A percentile compares a stretch with the other conserved stretches of the same genome.
Conservation (phyloP, 2,113 vertebrate species). For the Ifrita kowaldi region DNA sequence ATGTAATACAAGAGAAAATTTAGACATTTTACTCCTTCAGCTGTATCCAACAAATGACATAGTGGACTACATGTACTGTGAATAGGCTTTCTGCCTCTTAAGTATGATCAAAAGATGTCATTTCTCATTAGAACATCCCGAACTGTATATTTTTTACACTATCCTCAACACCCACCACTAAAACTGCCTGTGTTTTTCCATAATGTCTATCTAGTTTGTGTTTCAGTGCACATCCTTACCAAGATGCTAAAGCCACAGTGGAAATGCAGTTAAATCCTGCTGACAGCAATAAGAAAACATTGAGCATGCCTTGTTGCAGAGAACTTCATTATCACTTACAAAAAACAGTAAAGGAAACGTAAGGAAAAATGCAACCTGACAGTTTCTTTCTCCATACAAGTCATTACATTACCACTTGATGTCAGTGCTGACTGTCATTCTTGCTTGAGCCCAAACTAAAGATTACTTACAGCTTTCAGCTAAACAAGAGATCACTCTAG, state of each 20-base stretch:
- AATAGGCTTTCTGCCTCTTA: neutral
- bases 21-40: neutral
- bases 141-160: neutral
- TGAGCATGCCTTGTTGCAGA: conserved; percentile 45
- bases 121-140: neutral
- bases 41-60: neutral
- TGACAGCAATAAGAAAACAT: conserved; percentile 53
- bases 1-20: neutral
- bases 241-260: conserved; percentile 53
- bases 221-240: conserved; percentile 47
- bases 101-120: neutral
- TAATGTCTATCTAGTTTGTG: conserved; percentile 33
- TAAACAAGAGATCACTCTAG: conserved; percentile 25
- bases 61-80: conserved; percentile 2
- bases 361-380: neutral
- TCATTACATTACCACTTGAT: neutral
- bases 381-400: neutral
- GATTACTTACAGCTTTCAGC: neutral
- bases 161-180: neutral
- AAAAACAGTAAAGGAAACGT: neutral
- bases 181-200: neutral
- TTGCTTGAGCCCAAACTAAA: neutral
- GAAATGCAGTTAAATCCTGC: conserved; percentile 53
- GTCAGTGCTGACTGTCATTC: neutral
- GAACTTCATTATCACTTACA: conserved; percentile 46